phyloP scores from a whole-genome alignment of 2,797 vertebrate genomes.

The Delichon dasypus region DNA sequence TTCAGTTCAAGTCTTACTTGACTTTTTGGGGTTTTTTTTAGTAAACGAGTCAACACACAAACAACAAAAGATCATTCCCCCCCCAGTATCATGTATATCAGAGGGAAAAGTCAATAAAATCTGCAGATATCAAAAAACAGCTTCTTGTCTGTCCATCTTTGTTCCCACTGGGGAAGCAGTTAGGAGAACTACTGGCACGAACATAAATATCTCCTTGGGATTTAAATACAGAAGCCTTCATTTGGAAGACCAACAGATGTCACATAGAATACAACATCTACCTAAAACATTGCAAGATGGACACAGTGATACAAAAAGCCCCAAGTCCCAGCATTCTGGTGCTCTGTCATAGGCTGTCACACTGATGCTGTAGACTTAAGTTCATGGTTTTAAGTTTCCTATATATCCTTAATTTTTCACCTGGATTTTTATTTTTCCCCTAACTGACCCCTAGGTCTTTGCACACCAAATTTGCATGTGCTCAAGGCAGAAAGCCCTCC shows the following conservation, averaged over 20 bases:
- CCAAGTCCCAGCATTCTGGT: neutral
- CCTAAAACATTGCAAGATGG: neutral
- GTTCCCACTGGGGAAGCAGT: neutral
- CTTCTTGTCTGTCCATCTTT: neutral
- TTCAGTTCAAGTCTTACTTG: neutral
- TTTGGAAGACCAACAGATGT: neutral
- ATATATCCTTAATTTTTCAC: neutral
- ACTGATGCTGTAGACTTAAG: neutral
- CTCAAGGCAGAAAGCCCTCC: neutral
- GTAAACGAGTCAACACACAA: neutral
- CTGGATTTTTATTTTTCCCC: no score
- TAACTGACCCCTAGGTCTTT: neutral
- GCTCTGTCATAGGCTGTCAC: neutral
- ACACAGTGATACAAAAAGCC: neutral
- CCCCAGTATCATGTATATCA: neutral
- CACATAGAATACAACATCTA: neutral
- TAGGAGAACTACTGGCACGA: neutral
- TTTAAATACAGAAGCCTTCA: neutral
- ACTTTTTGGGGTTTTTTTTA: neutral
- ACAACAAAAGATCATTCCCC: fast-evolving
- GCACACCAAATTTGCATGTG: neutral
- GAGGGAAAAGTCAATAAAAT: neutral
- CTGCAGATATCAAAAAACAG: neutral
- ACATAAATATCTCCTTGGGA: neutral
- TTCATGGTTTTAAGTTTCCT: neutral